These are phyloP conservation scores for Bufo bufo DNA, from an alignment of 2,113 vertebrate species.

Conservation along the genomic window DNA sequence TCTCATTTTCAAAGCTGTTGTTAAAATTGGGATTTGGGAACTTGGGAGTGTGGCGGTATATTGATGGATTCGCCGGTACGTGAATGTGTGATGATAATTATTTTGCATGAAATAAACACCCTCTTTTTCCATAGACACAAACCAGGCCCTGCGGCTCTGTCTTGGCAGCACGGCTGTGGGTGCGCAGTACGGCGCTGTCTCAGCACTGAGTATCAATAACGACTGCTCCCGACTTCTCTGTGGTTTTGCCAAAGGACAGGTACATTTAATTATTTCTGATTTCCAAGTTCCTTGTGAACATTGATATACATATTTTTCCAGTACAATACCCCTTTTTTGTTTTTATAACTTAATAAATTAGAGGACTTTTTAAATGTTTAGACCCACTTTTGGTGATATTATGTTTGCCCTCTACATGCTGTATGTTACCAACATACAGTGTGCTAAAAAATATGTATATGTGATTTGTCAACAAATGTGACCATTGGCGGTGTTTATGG, in stretches of 20 bases:
- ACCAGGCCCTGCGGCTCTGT: constrained; percentile 93
- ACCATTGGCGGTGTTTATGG: no score
- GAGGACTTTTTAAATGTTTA: no score
- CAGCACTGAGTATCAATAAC: constrained; percentile 94
- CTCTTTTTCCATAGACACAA: constrained; percentile 79
- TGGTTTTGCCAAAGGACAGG: constrained; percentile 97
- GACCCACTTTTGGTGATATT: no score
- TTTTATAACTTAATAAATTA: no score
- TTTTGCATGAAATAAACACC: neutral
- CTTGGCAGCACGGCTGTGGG: constrained; percentile 90
- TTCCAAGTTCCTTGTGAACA: neutral
- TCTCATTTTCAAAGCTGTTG: no score
- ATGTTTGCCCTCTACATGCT: no score
- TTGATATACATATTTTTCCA: neutral
- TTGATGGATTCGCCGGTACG: neutral
- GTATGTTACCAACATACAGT: no score
- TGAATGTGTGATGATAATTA: neutral
- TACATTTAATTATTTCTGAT: constrained; percentile 60
- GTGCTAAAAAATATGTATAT: no score
- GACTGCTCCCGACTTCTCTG: constrained; percentile 96
- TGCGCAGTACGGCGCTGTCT: constrained; percentile 93
- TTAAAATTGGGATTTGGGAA: no score
- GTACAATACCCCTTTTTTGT: neutral
- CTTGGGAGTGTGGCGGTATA: neutral
- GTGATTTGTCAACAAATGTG: no score